Percentiles rank a stretch among this genome's conserved stretches.
Evolutionary conservation across 1,140 invertebrate species (phyloP).

Genomic region (Patella vulgata): DNA sequence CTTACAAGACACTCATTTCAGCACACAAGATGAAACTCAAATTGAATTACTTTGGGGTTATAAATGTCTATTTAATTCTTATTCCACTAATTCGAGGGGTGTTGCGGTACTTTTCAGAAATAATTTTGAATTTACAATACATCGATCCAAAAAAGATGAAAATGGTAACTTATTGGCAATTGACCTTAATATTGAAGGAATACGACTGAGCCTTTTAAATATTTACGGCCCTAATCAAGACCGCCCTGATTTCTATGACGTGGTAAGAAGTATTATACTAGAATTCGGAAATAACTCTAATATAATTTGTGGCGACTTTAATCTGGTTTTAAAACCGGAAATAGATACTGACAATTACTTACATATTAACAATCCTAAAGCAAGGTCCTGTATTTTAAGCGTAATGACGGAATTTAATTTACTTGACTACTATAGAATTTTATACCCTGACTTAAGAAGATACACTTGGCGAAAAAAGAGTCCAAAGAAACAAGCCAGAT

Average conservation of each 20-base stretch:
- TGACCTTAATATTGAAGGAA: slow-evolving; percentile 2
- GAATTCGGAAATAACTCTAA: not conserved
- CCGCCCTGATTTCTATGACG: slow-evolving; percentile 8
- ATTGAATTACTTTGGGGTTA: slow-evolving; percentile 2
- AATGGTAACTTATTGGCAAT: slow-evolving; percentile 5
- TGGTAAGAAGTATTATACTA: not conserved
- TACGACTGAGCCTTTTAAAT: slow-evolving; percentile 5
- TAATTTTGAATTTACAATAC: slow-evolving; percentile 9
- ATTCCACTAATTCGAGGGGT: not conserved
- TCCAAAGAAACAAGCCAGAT: slow-evolving; percentile 13
- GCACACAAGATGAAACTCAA: slow-evolving; percentile 6
- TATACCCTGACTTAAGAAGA: slow-evolving; percentile 7
- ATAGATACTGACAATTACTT: slow-evolving; percentile 9
- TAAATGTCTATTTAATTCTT: slow-evolving; percentile 3
- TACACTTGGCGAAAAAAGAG: slow-evolving; percentile 11
- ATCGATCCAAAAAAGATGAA: not conserved
- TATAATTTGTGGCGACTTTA: slow-evolving; percentile 8
- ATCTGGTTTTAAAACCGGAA: slow-evolving; percentile 2
- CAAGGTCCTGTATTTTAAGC: slow-evolving; percentile 2
- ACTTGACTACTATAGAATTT: slow-evolving; percentile 12
- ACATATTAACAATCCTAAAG: slow-evolving; percentile 15
- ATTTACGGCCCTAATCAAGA: slow-evolving; percentile 27
- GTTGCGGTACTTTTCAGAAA: slow-evolving; percentile 15
- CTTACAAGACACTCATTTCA: slow-evolving; percentile 22
- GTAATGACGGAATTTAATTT: not conserved